Evolutionary conservation across 2,797 vertebrate genomes (phyloP), one percentile per base, ranked within the genome.

Genomic region (Gadopsis bispinosus): DNA sequence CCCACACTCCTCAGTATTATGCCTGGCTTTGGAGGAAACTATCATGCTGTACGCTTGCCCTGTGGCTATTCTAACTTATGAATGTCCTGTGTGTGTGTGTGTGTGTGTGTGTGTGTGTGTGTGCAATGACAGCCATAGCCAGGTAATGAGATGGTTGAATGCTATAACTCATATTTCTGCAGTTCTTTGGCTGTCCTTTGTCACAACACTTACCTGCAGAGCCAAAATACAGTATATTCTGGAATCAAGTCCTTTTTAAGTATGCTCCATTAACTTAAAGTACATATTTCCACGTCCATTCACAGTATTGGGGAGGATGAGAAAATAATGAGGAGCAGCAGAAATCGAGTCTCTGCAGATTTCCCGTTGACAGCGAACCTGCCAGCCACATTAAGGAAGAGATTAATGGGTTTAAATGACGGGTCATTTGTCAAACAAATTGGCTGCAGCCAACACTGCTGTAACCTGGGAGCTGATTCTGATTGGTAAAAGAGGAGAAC

Each of bases 81-180:
- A 62, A 37, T 65, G 71, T 73, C 26, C 19, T 29, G 0, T 47
- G 13, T 19, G 45, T 56, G 29, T 31, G 47, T 33, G 54, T 58
- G 67, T 69, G 26, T 69, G 59, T 63, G 69, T 4, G 43, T 31
- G 26, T 33, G 54, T 58, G 67, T 69, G 26, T 69, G 59, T 63
- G 69, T 4, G 43, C 29, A 16, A n/a, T 66, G 79, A 73, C 82
- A 83, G 70, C 66, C 22, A 79, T 37, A 41, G 39, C 39, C 31
- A 35, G 60, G 48, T 88, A 88, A 89, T 77, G 73, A 89, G 78
- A 76, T 47, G 47, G 59, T 19, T 73, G 60, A 84, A 53, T 41
- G 43, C 45, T 45, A 69, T 55, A 60, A 74, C 71, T 81, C 56
- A 62, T 43, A 22, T 69, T 75, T 68, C 41, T 71, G 12, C 29